Percentiles rank a stretch among this genome's conserved stretches.
Evolutionary conservation across 1,140 invertebrate species (phyloP).

Genomic region (Planococcus citri): DNA sequence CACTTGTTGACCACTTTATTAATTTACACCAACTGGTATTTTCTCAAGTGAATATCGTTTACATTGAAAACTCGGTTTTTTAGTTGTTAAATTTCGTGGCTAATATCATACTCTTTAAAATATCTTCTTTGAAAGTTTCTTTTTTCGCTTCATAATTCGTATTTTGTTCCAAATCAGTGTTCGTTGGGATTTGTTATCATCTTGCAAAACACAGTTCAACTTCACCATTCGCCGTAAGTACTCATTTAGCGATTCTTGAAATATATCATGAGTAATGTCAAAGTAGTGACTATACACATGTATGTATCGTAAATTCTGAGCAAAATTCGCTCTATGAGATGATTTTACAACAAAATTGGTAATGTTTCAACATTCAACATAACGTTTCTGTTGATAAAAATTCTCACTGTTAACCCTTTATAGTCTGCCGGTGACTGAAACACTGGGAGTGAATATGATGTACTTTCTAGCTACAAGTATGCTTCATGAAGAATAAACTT

Average conservation of each 20-base stretch:
- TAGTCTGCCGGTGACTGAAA: neutral
- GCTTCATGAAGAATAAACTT: neutral
- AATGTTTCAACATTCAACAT: neutral
- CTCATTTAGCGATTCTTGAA: neutral
- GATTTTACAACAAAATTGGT: neutral
- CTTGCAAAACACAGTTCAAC: neutral
- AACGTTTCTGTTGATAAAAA: neutral
- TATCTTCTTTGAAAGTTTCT: neutral
- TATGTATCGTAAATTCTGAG: neutral
- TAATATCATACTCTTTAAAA: neutral
- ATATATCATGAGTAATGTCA: neutral
- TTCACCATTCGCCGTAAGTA: neutral
- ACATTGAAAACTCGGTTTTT: neutral
- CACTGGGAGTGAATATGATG: neutral
- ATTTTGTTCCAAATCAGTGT: neutral
- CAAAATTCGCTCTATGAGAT: neutral
- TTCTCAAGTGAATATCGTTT: neutral
- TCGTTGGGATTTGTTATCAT: neutral
- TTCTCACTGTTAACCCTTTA: neutral
- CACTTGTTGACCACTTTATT: slow-evolving; percentile 17
- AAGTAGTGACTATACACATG: neutral
- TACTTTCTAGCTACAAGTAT: neutral
- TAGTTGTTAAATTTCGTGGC: neutral
- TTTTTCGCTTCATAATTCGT: neutral
- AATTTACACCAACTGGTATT: slow-evolving; percentile 7